These are phyloP conservation scores for Oxyura jamaicensis DNA, from an alignment of 2,113 vertebrate species.

Conservation along the genomic window DNA sequence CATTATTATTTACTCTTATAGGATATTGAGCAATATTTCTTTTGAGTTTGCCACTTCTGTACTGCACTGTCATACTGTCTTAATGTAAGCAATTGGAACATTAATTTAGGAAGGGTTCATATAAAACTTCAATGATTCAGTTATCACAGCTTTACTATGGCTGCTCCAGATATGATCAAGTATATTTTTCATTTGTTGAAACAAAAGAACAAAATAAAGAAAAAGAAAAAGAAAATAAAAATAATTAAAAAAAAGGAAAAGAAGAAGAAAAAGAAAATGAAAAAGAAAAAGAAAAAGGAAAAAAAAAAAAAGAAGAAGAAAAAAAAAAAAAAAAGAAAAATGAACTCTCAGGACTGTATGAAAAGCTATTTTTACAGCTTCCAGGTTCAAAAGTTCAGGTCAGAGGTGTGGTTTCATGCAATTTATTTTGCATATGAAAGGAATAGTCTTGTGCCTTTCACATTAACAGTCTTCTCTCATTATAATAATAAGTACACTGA, in stretches of 20 bases:
- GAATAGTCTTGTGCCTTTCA: not conserved
- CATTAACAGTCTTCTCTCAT: slow-evolving; percentile 40
- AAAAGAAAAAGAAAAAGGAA: too few species aligned
- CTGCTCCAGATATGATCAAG: not conserved
- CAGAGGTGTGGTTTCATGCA: slow-evolving; percentile 38
- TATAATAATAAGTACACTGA: slow-evolving; percentile 51
- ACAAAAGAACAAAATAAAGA: not conserved
- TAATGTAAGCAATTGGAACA: not conserved
- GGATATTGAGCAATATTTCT: not conserved
- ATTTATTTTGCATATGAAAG: slow-evolving; percentile 39
- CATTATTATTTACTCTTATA: not conserved
- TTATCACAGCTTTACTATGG: slow-evolving; percentile 9
- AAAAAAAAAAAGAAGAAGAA: too few species aligned
- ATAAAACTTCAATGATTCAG: not conserved
- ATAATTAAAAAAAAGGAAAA: too few species aligned
- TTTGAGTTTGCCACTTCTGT: not conserved
- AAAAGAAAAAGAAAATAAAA: too few species aligned
- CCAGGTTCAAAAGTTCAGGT: slow-evolving; percentile 56
- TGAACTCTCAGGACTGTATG: not conserved
- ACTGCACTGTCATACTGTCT: not conserved
- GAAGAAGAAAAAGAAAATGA: too few species aligned
- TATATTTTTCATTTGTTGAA: slow-evolving; percentile 37
- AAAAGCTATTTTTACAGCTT: slow-evolving; percentile 15
- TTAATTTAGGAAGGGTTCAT: slow-evolving; percentile 1
- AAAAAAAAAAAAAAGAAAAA: too few species aligned